phyloP scores from a whole-genome alignment of 2,113 vertebrate species.

The Muntiacus reevesi region DNA sequence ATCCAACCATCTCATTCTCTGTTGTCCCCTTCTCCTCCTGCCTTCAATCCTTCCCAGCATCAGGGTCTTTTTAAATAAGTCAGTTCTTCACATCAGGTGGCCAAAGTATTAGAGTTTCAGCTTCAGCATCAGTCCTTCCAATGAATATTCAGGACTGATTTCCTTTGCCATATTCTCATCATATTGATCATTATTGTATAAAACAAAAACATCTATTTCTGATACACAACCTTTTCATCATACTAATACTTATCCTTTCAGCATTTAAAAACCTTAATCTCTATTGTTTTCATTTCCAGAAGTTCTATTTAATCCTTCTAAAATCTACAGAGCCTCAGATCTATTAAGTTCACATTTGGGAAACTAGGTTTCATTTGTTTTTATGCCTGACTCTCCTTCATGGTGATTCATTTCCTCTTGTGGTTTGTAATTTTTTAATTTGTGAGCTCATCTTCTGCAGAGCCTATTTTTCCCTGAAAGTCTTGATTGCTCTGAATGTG shows the following conservation, averaged over 20 bases:
- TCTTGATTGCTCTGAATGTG: conserved; percentile 25
- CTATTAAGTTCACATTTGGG: conserved; percentile 15
- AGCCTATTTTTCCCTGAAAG: conserved; percentile 43
- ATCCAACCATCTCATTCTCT: not conserved
- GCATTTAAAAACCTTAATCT: not conserved
- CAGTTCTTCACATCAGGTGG: not conserved
- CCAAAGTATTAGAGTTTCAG: not conserved
- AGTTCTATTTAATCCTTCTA: conserved; percentile 34
- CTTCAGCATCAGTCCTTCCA: not conserved
- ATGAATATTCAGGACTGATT: not conserved
- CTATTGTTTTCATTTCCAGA: conserved; percentile 2
- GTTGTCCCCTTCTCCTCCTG: not conserved
- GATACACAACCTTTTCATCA: not conserved
- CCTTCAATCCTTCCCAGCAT: not conserved
- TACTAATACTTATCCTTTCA: not conserved
- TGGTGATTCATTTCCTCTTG: conserved; percentile 55
- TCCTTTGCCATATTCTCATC: not conserved
- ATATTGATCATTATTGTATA: not conserved
- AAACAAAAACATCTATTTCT: conserved; percentile 27
- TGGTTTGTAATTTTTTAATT: conserved; percentile 67
- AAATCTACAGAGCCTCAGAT: conserved; percentile 16
- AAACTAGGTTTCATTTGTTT: conserved; percentile 57
- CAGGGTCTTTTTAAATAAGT: not conserved
- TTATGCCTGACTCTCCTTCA: conserved; percentile 54
- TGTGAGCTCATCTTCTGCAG: conserved; percentile 54